These are phyloP conservation scores for Pterobdella sp. DNA, from an alignment of 2,888 invertebrate genomes.

Conservation along the genomic window DNA sequence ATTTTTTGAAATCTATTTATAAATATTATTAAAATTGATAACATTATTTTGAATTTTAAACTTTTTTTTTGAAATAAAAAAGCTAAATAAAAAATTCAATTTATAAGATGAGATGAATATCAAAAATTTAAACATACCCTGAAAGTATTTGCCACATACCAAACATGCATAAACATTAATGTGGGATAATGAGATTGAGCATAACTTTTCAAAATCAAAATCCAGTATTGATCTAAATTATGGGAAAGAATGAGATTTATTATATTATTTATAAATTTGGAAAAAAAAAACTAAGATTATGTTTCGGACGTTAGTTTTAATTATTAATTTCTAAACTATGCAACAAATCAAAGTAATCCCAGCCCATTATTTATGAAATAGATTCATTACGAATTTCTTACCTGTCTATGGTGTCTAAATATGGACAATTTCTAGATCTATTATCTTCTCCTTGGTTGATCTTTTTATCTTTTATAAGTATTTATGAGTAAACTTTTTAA, in stretches of 20 bases:
- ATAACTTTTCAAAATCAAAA: conserved; percentile 98
- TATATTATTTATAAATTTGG: not conserved
- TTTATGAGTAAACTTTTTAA: no score
- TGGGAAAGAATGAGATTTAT: conserved; percentile 12
- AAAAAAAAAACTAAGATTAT: not conserved
- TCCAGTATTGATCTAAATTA: conserved; percentile 70
- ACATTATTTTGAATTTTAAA: no score
- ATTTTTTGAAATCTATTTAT: no score
- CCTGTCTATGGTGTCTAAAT: conserved; percentile 94
- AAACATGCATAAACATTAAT: conserved; percentile 99
- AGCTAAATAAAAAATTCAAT: no score
- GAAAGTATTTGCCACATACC: conserved; percentile 97
- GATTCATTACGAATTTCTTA: conserved; percentile 37
- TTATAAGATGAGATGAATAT: no score
- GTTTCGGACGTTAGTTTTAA: not conserved
- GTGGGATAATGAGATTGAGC: conserved; percentile 90
- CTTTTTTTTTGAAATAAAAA: no score
- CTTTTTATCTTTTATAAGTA: conserved; percentile 1
- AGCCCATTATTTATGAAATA: not conserved
- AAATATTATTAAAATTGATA: no score
- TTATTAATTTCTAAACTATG: not conserved
- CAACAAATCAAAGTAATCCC: not conserved
- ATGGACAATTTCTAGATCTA: conserved; percentile 65
- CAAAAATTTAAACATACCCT: conserved; percentile 51
- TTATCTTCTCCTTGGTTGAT: conserved; percentile 31